Conservation (phyloP, 2,888 invertebrate species). For the Mesorhabditis sp. region DNA sequence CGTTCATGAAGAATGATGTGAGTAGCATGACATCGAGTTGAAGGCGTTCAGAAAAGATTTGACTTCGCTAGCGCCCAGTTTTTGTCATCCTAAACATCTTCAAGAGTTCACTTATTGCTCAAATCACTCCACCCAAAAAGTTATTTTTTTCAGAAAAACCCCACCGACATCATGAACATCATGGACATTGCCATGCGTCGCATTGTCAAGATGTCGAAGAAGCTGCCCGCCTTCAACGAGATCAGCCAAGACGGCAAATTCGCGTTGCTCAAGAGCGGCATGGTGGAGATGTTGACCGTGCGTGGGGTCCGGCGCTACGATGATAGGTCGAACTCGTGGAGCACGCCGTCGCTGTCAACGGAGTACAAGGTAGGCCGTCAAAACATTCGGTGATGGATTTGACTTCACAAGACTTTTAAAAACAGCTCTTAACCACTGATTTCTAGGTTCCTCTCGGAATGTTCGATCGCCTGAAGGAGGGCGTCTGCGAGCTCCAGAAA, state of each 20-base stretch:
- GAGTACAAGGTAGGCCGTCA: slow-evolving; percentile 8
- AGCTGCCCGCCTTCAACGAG: slow-evolving; percentile 47
- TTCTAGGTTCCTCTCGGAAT: slow-evolving; percentile 37
- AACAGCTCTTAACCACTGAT: background rate
- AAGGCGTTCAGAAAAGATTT: no score
- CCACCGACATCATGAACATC: slow-evolving; percentile 53
- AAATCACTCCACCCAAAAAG: background rate
- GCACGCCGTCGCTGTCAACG: slow-evolving; percentile 29
- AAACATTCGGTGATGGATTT: no score
- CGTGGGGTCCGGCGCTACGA: slow-evolving; percentile 51
- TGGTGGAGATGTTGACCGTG: slow-evolving; percentile 54
- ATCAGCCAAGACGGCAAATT: slow-evolving; percentile 54
- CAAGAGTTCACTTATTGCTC: no score
- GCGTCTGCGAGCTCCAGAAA: slow-evolving; percentile 35
- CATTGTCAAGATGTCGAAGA: slow-evolving; percentile 53
- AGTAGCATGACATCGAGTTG: background rate
- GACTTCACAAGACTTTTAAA: no score
- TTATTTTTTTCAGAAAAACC: slow-evolving; percentile 18
- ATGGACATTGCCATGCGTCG: slow-evolving; percentile 56
- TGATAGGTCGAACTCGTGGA: slow-evolving; percentile 37
- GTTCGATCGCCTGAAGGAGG: slow-evolving; percentile 48
- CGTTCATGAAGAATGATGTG: slow-evolving; percentile 30
- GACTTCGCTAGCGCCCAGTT: no score
- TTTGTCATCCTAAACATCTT: no score
- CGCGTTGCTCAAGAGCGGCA: slow-evolving; percentile 49